These are phyloP conservation scores for Biston stratarius DNA, from an alignment of 2,888 invertebrate species.

Conservation along the genomic window DNA sequence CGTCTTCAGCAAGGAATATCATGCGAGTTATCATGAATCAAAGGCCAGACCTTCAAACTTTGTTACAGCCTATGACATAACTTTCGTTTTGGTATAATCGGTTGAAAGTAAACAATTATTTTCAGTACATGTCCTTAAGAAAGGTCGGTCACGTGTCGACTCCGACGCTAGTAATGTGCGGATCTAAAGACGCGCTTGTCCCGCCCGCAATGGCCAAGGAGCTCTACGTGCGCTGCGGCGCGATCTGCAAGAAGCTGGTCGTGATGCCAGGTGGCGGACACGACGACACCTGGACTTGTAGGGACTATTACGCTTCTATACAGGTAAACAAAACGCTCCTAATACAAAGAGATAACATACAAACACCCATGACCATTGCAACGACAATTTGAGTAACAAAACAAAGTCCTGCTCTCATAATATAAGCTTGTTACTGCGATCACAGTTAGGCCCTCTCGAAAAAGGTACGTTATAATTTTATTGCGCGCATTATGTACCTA, in stretches of 20 bases:
- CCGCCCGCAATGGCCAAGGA: constrained; percentile 96
- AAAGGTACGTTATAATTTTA: too few relatives aligned
- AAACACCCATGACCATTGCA: too few relatives aligned
- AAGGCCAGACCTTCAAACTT: too few relatives aligned
- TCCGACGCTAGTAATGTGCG: constrained; percentile 95
- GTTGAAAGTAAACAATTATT: neutral
- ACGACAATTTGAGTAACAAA: too few relatives aligned
- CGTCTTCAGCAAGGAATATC: too few relatives aligned
- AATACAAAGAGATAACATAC: neutral
- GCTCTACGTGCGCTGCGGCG: constrained; percentile 91
- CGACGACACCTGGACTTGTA: constrained; percentile 97
- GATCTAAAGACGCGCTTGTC: constrained; percentile 94
- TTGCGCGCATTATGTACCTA: too few relatives aligned
- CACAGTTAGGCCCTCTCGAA: too few relatives aligned
- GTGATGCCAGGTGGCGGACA: constrained; percentile 95
- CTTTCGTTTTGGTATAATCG: too few relatives aligned
- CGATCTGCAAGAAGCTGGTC: constrained; percentile 91
- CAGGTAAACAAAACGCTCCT: constrained; percentile 40
- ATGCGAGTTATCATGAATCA: too few relatives aligned
- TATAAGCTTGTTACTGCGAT: too few relatives aligned
- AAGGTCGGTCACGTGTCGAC: constrained; percentile 91
- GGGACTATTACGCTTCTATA: constrained; percentile 90
- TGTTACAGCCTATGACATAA: too few relatives aligned
- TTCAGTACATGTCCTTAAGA: constrained; percentile 90
- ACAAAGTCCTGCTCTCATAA: too few relatives aligned